Evolutionary conservation across 2,113 vertebrate genomes (phyloP), one percentile per base, ranked within the genome.

Genomic region (Phaethornis superciliosus): DNA sequence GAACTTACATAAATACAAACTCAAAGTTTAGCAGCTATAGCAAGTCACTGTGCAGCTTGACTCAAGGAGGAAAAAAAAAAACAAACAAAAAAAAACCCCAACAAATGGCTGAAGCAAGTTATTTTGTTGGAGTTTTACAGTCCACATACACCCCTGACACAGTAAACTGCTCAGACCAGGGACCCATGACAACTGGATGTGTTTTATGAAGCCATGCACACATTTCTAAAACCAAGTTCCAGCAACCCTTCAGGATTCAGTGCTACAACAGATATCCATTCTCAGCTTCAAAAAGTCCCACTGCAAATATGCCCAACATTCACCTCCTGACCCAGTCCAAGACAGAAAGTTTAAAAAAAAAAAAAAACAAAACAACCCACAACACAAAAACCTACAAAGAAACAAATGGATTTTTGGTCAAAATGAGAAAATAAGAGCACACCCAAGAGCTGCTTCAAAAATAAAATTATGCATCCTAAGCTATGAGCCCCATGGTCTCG

Each of bases 231-330:
- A 79, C 13, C 26, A 81, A 68, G 37, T 59, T 33, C 62, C 37
- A 93, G 52, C 44, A 76, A 16, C 28, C 23, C 18, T 52, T 92
- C 78, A 75, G 74, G 56, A 89, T 89, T 40, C 44, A 44, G 42
- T 72, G 42, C 19, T 49, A 37, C 59, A 86, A 24, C 44, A 90
- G 35, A 59, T 1, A 2, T 8, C 35, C 37, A 51, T 28, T 32
- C 24, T 26, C 54, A 88, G 22, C 67, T 76, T 63, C 62, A 67
- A 42, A 60, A 78, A 85, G 26, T 24, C 62, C 68, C 54, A 59
- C 24, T 37, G 33, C 62, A 79, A 81, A 77, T 33, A 64, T 0
- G 0, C 11, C 0, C 15, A 67, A 63, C 33, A 33, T 2, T 27
- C 30, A 49, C 54, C n/a, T 77, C 35, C 65, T 74, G 65, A 14